Evolutionary conservation across 2,797 vertebrate genomes (phyloP), one percentile per base, ranked within the genome.

Genomic region (Moxostoma hubbsi): DNA sequence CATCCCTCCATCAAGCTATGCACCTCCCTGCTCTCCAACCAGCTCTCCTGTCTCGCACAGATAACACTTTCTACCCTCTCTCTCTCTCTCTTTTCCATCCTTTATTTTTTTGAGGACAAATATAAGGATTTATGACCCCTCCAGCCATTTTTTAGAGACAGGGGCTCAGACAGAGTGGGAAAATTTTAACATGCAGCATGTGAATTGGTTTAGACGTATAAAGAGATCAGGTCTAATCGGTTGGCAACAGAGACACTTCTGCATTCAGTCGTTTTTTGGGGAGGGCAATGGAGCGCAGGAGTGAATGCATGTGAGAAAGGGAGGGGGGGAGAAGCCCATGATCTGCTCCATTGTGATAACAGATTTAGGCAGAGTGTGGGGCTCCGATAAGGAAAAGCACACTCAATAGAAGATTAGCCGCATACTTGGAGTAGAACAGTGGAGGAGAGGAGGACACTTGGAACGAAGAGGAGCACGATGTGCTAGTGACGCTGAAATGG

Each of bases 291-390:
- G 76, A 62, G 51, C 66, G 73, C 70, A 49, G 61, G 75, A 47
- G 71, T 69, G 77, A 86, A 85, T 76, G 47, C 12, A 24, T 77
- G 81, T 75, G 59, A 70, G 67, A 68, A 75, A 64, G 83, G 84
- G 86, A 79, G 83, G 59, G 81, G 83, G 6, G 18, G 46, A 51
- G 79, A 86, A 85, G 92, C 93, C 92, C 88, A 88, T 93, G 94
- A 96, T 96, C 95, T 96, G 95, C 86, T 83, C 92, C 92, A 93
- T 93, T 92, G 89, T 96, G 95, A 96, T 96, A 96, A 95, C 90
- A 91, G 86, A 94, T 94, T 95, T 91, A 95, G 93, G 91, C 93
- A 91, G 77, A 80, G 95, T 97, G 96, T 93, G 88, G 91, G 88
- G 93, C 87, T 87, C 89, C 92, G 95, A 96, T 97, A 98, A 98